Base-by-base conservation (phyloP, 1,140 invertebrate species). In the Lepidurus packardi region DNA sequence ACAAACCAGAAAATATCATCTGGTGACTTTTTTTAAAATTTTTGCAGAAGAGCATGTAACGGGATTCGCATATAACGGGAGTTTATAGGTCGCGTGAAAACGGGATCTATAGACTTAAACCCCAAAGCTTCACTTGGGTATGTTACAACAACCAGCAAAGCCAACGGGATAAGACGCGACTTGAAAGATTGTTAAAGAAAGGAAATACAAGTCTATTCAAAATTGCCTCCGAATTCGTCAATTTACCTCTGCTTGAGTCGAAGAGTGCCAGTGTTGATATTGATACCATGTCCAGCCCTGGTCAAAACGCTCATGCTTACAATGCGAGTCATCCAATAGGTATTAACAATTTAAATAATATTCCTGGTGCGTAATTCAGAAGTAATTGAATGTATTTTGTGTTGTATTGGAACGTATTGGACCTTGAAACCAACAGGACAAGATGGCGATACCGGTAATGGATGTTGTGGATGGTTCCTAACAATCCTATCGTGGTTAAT, bases 401-500 rank as follows among this genome's bases (percentile, higher is more conserved):
- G 25, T 25, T 25, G 1, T 4, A 34, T 34, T 34, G 34, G 4
- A 34, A 34, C 4, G 34, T 34, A 34, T 34, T 34, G 34, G 4
- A 34, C 3, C 34, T 34, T 34, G 34, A 34, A 34, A 34, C 34
- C 34, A 34, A 34, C 34, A 34, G 34, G 34, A 34, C 34, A 34
- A 34, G 3, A 34, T 34, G 34, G 34, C 4, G 34, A 34, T 34
- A 34, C 34, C 34, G 34, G 34, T 34, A 34, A 34, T 4, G 34
- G 34, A 34, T 65, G 47, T 78, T 97, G 95, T 85, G 96, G 96
- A 8, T 92, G 90, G 83, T 90, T 98, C 77, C 87, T 98, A 24
- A 93, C 93, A 25, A 87, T 89, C 24, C 84, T 98, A 45, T 96
- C 95, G 8, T 95, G 95, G 90, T 83, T 94, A 7, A 82, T 98